Percentiles rank a stretch among this genome's conserved stretches.
Conservation (phyloP, 30 jellyfish, hydroid and myxozoan species). For the Cassiopea andromeda region DNA sequence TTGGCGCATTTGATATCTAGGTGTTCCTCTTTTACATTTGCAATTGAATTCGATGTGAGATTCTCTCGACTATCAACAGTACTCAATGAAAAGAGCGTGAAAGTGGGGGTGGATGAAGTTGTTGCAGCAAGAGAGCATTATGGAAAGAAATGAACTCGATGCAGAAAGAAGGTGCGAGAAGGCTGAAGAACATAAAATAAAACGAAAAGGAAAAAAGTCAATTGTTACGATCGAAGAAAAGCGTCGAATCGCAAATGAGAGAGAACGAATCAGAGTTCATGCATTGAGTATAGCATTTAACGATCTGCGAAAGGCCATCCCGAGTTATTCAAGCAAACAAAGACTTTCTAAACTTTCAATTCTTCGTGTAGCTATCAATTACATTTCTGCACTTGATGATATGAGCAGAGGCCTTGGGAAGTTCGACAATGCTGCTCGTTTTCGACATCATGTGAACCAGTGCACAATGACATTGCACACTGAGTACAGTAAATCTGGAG, state of each 20-base stretch:
- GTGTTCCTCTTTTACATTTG: too few relatives aligned
- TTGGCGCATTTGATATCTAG: too few relatives aligned
- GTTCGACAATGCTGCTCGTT: background rate
- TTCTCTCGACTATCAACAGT: background rate
- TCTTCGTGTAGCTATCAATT: conserved; percentile 79
- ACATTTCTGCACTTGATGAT: conserved; percentile 75
- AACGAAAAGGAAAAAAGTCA: background rate
- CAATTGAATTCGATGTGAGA: background rate
- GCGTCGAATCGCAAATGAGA: conserved; percentile 83
- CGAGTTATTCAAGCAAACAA: conserved; percentile 81
- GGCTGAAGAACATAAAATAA: background rate
- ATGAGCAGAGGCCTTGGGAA: conserved; percentile 15
- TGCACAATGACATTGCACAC: conserved; percentile 75
- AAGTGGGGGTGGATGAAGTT: background rate
- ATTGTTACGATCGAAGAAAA: conserved; percentile 4
- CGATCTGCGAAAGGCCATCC: conserved; percentile 75
- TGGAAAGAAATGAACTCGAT: background rate
- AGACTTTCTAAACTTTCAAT: conserved; percentile 83
- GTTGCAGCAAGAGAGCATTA: background rate
- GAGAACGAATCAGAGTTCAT: conserved; percentile 90
- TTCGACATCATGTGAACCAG: conserved; percentile 65
- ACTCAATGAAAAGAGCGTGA: background rate
- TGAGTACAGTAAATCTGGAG: conserved; percentile 81
- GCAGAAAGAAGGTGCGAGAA: background rate
- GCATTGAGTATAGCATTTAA: conserved; percentile 82